These are phyloP conservation scores for Toxostoma redivivum DNA, from an alignment of 2,113 vertebrate species.

Conservation along the genomic window DNA sequence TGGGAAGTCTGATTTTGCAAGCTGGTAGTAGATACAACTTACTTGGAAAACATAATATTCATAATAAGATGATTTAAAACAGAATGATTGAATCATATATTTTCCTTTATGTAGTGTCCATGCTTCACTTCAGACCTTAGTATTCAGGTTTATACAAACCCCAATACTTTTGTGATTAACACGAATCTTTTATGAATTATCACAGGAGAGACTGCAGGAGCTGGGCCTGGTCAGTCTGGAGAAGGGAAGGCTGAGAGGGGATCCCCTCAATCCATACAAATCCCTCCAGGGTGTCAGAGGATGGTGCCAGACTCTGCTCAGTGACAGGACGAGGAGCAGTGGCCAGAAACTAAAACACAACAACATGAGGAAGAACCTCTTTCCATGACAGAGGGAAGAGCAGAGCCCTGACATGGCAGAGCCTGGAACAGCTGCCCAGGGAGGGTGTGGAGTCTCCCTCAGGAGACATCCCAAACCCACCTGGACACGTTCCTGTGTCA, in stretches of 20 bases:
- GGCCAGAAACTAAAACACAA: background rate
- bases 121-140: too few species aligned
- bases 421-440: background rate
- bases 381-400: too few species aligned
- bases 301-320: background rate
- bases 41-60: too few species aligned
- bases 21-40: too few species aligned
- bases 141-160: too few species aligned
- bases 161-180: too few species aligned
- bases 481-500: background rate
- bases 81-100: too few species aligned
- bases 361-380: background rate
- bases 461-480: background rate
- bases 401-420: background rate
- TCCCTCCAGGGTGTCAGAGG: background rate
- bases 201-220: rapidly evolving
- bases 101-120: too few species aligned
- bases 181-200: too few species aligned
- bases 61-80: too few species aligned
- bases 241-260: background rate
- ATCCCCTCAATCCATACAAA: background rate
- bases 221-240: background rate
- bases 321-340: background rate
- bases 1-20: too few species aligned
- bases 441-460: background rate